Percentiles rank a stretch among this genome's conserved stretches.
These are phyloP conservation scores for Megalurothrips usitatus DNA, from an alignment of 2,888 invertebrate genomes.

Conservation along the genomic window DNA sequence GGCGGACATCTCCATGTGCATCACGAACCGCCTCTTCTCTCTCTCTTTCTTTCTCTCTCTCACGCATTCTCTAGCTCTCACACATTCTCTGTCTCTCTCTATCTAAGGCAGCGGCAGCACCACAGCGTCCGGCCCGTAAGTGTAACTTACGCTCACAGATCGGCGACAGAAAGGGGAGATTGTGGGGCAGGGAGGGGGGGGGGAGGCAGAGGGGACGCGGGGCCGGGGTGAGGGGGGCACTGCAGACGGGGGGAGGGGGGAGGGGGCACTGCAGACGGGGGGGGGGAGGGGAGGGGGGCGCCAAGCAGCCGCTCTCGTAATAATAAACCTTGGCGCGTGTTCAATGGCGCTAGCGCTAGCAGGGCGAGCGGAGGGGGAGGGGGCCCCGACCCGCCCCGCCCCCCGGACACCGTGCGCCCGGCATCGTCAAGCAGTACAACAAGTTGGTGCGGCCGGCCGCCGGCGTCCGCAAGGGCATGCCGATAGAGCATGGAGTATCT, in stretches of 20 bases:
- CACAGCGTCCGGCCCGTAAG: neutral
- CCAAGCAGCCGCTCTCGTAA: slow-evolving; percentile 21
- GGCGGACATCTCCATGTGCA: no score
- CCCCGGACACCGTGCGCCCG: neutral
- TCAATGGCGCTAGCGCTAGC: slow-evolving; percentile 17
- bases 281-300: neutral
- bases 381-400: neutral
- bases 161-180: neutral
- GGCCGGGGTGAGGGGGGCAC: neutral
- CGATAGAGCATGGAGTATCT: neutral
- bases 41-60: no score
- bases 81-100: no score
- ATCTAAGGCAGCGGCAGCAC: no score
- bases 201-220: neutral
- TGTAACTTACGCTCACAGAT: neutral
- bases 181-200: neutral
- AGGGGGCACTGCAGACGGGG: neutral
- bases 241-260: neutral
- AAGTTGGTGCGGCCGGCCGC: neutral
- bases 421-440: neutral
- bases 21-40: no score
- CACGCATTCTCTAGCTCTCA: no score
- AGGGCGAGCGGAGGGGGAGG: neutral
- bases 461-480: neutral
- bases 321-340: slow-evolving; percentile 22